Base-by-base conservation (phyloP, 2,888 invertebrate genomes). In the Mythimna ferrago region DNA sequence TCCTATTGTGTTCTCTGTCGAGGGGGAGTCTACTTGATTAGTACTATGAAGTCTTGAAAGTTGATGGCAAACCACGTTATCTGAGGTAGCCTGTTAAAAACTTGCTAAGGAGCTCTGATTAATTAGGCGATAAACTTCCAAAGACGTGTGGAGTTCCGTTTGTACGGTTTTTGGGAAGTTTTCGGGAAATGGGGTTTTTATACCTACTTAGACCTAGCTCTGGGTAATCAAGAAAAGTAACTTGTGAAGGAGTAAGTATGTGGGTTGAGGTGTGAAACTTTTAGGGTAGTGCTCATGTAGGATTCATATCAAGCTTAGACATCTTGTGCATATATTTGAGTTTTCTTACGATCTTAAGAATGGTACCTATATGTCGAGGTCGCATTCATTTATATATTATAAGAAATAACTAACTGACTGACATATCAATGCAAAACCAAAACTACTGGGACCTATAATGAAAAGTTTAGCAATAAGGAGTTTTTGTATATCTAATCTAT, bases 1-100 rank as follows among this genome's bases (percentile, higher is more conserved):
- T 94, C 94, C 93, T 95, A 95, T 96, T 95, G 95, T 96, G 91
- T 90, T 91, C 86, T 88, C 92, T 92, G 91, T 92, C 92, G 89
- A 93, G 92, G 92, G 90, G 87, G 86, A 89, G 89, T 89, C 88
- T 90, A 92, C 92, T 94, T 94, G 93, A 94, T 95, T 94, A 93
- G 92, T 89, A 87, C 71, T 80, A 75, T 88, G 86, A 86, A 86
- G 82, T 80, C 87, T 87, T 84, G 71, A 84, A 88, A 88, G 84
- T 88, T 87, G 80, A 89, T 86, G 68, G 82, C 79, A 80, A 87
- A 86, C 85, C 84, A 81, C 73, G 75, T 71, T 78, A 84, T 82
- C 72, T 51, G 11, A 79, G 51, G 48, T 48, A 63, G 54, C 53
- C 48, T 66, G 66, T 76, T 75, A 76, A 84, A 78, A 78, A 76